Base-by-base conservation (phyloP, 23 tunicate genomes). In the Halocynthia roretzi region DNA sequence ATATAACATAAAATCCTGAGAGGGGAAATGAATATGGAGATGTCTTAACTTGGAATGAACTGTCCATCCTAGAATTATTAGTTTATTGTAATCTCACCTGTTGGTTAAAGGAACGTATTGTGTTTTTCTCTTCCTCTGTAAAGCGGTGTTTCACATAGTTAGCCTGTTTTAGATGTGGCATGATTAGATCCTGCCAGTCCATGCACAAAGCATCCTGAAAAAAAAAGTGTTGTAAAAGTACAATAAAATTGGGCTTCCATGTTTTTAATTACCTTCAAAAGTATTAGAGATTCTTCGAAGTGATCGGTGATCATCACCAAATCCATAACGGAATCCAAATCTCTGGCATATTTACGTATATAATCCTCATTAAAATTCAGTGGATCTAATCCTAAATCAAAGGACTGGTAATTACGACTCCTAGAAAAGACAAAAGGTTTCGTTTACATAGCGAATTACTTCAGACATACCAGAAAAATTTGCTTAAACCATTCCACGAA, bases 311-410 rank as follows among this genome's bases (percentile, higher is more conserved):
- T 74, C 64, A 74, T 8, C 10, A 74, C 78, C 40, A 74, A 54
- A 56, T 74, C 78, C 10, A 74, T 54, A 8, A 31, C 56, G 8
- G 55, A 8, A 48, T 74, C 78, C 17, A 74, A 48, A 9, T 53
- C 15, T 14, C 14, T 53, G 17, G 64, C 78, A 54, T 74, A 44
- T 53, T 54, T 9, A 8, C n/a, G 63, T 12, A 74, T 54, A 74
- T 74, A 74, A 8, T 74, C 17, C 14, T 52, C 55, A 56, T 54
- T 53, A 22, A 5, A 12, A 56, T 74, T 74, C 5, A 10, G 9
- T 8, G 78, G 56, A 54, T 74, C 78, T 44, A 74, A 10, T 7
- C 78, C 78, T 19, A 74, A 53, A 74, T 74, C 78, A 18, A 14
- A 54, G 5, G 78, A 53, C 40, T 74, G 78, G 31, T 54, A 53